Evolutionary conservation across 2,888 invertebrate species (phyloP).

Genomic region (Cantharis rufa): DNA sequence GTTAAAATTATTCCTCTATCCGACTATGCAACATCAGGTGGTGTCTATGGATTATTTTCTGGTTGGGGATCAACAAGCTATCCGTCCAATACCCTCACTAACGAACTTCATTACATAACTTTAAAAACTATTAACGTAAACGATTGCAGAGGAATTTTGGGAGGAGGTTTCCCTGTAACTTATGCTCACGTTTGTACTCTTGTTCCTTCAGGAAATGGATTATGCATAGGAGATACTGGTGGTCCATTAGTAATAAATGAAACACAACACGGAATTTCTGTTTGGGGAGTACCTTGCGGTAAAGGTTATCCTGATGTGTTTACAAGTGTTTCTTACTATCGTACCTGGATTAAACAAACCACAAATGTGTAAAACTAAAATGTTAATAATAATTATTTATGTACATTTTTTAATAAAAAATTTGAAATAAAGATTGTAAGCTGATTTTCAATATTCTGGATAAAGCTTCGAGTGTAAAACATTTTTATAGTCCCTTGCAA

Average conservation of each 20-base stretch:
- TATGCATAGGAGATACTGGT: neutral
- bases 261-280: neutral
- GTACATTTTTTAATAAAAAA: neutral
- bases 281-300: slow-evolving; percentile 5
- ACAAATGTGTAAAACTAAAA: neutral
- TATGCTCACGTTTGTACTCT: neutral
- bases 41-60: slow-evolving; percentile 10
- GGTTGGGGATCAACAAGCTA: slow-evolving; percentile 45
- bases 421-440: neutral
- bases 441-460: no score
- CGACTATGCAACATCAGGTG: neutral
- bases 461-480: no score
- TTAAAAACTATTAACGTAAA: slow-evolving; percentile 57
- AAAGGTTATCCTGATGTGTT: neutral
- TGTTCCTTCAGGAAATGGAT: neutral
- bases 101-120: slow-evolving; percentile 61
- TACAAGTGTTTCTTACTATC: neutral
- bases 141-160: neutral
- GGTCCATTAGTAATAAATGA: neutral
- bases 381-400: neutral
- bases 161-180: neutral
- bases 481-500: no score
- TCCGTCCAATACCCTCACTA: slow-evolving; percentile 60
- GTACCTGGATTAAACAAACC: neutral
- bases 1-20: neutral